Evolutionary conservation across 2,888 invertebrate genomes (phyloP).

Genomic region (Clostera curtula): DNA sequence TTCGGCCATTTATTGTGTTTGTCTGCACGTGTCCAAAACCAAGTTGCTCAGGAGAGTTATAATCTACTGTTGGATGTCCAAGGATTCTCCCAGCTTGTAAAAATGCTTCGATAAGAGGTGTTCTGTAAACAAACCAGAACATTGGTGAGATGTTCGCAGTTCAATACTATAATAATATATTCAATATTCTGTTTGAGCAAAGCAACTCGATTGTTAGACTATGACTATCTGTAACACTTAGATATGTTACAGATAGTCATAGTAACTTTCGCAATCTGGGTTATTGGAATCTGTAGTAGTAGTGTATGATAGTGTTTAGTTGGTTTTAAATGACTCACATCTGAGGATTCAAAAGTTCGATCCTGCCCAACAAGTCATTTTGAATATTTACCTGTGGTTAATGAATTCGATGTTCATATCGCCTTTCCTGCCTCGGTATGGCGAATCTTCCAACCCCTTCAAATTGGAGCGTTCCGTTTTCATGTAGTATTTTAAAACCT

Average conservation of each 20-base stretch:
- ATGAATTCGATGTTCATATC: conserved; percentile 75
- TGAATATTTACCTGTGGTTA: conserved; percentile 41
- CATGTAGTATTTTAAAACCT: conserved; percentile 73
- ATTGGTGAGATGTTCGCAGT: no score
- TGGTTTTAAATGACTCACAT: no score
- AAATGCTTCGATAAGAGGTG: conserved; percentile 76
- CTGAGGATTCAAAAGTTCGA: no score
- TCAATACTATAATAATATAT: no score
- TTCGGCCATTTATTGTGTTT: conserved; percentile 74
- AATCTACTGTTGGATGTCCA: conserved; percentile 79
- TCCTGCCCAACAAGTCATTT: no score
- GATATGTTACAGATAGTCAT: no score
- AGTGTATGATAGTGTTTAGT: no score
- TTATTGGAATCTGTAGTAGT: no score
- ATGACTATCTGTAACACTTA: no score
- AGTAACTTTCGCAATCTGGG: no score
- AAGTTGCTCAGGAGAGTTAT: conserved; percentile 73
- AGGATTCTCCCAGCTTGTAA: conserved; percentile 77
- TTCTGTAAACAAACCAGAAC: conserved; percentile 25
- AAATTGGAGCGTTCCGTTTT: conserved; percentile 70
- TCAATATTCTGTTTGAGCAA: no score
- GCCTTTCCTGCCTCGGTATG: conserved; percentile 73
- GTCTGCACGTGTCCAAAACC: conserved; percentile 79
- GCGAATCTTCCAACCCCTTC: conserved; percentile 49
- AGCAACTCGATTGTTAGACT: no score